These are phyloP conservation scores for Protosalanx chinensis DNA, from an alignment of 2,797 vertebrate species.

Conservation along the genomic window DNA sequence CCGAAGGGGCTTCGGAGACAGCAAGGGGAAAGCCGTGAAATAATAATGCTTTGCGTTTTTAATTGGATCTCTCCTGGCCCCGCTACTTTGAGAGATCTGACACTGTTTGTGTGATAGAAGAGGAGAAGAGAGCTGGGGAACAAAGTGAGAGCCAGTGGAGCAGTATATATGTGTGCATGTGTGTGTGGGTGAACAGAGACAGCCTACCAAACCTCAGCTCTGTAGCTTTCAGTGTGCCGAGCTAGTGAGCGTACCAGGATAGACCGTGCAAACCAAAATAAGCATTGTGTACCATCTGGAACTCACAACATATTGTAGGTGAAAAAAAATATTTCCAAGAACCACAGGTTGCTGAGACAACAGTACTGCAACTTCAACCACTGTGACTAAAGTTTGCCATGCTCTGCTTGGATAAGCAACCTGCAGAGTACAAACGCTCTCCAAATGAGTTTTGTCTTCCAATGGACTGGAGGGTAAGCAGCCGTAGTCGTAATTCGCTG, in stretches of 20 bases:
- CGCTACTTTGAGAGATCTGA: slow-evolving; percentile 59
- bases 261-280: no score
- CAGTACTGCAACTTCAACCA: slow-evolving; percentile 6
- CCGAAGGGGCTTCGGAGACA: slow-evolving; percentile 50
- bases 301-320: no score
- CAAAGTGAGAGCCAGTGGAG: neutral
- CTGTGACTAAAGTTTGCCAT: slow-evolving; percentile 21
- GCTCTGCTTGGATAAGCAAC: slow-evolving; percentile 31
- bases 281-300: no score
- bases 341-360: neutral
- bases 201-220: no score
- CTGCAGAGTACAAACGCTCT: slow-evolving; percentile 30
- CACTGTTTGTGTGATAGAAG: slow-evolving; percentile 58
- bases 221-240: neutral
- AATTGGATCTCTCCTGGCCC: slow-evolving; percentile 66
- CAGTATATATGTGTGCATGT: neutral
- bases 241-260: neutral
- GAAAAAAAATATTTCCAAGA: neutral
- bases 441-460: slow-evolving; percentile 28
- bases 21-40: slow-evolving; percentile 43
- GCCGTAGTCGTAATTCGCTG: slow-evolving; percentile 51
- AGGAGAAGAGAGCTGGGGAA: slow-evolving; percentile 17
- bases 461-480: slow-evolving; percentile 27
- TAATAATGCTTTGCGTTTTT: slow-evolving; percentile 70
- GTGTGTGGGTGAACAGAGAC: neutral